phyloP scores from a whole-genome alignment of 2,888 invertebrate species.

The Andrena camellia region DNA sequence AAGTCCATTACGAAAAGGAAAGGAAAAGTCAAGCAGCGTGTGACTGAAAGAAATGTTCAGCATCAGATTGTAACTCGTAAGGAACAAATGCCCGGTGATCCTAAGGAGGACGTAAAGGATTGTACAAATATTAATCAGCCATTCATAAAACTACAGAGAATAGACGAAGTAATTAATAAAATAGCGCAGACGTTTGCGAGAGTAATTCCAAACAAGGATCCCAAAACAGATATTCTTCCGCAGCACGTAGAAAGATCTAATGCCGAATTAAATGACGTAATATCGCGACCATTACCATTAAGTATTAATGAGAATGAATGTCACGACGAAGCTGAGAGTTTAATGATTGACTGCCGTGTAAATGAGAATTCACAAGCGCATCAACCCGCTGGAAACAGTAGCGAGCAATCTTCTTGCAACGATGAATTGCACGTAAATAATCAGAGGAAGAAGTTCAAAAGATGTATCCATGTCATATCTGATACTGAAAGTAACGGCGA shows the following conservation, averaged over 20 bases:
- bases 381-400: not conserved
- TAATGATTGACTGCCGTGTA: not conserved
- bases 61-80: not conserved
- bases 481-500: no score
- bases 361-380: not conserved
- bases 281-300: not conserved
- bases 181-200: conserved; percentile 38
- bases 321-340: not conserved
- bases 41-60: not conserved
- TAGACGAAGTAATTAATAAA: conserved; percentile 27
- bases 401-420: not conserved
- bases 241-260: not conserved
- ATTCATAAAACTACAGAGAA: conserved; percentile 23
- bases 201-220: not conserved
- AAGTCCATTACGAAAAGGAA: not conserved
- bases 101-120: not conserved
- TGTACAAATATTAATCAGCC: conserved; percentile 21
- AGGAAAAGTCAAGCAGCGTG: not conserved
- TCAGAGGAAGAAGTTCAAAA: not conserved
- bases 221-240: not conserved
- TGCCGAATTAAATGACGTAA: not conserved
- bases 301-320: not conserved
- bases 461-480: not conserved
- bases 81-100: not conserved
- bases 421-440: not conserved